Conservation (phyloP, 2,797 vertebrate species). For the Pseudochirops cupreus region DNA sequence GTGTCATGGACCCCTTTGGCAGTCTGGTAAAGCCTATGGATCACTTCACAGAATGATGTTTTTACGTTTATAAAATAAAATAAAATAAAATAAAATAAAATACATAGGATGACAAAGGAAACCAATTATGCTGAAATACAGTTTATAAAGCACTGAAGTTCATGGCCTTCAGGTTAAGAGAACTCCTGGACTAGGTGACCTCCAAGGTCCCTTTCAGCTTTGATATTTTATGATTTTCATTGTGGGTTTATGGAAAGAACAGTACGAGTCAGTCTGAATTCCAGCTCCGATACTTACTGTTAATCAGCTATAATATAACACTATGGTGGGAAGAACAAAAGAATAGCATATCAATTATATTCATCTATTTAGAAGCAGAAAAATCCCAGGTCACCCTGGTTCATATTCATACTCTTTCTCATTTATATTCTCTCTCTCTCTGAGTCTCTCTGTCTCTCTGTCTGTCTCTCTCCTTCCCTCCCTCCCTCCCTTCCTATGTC, state of each 20-base stretch:
- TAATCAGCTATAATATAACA: neutral
- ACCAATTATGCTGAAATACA: neutral
- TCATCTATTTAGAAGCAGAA: neutral
- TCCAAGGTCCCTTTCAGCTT: neutral
- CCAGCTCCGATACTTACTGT: neutral
- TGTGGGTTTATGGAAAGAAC: neutral
- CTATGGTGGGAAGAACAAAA: neutral
- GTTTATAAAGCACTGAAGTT: neutral
- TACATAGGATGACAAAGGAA: neutral
- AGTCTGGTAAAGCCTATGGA: neutral
- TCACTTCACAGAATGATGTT: neutral
- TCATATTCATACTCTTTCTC: neutral
- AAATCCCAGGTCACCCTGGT: neutral
- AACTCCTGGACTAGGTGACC: neutral
- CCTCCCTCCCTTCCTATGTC: too few species aligned
- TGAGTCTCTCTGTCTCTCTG: too few species aligned
- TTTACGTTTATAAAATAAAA: neutral
- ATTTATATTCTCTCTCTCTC: neutral
- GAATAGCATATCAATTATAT: neutral
- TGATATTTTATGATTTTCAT: neutral
- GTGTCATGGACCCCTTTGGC: neutral
- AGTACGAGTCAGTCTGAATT: neutral
- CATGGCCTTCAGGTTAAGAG: neutral
- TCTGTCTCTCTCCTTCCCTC: too few species aligned
- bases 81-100: conserved; percentile 5